Evolutionary conservation across 2,888 invertebrate genomes (phyloP), one percentile per base, ranked within the genome.

Genomic region (Philonicus albiceps): DNA sequence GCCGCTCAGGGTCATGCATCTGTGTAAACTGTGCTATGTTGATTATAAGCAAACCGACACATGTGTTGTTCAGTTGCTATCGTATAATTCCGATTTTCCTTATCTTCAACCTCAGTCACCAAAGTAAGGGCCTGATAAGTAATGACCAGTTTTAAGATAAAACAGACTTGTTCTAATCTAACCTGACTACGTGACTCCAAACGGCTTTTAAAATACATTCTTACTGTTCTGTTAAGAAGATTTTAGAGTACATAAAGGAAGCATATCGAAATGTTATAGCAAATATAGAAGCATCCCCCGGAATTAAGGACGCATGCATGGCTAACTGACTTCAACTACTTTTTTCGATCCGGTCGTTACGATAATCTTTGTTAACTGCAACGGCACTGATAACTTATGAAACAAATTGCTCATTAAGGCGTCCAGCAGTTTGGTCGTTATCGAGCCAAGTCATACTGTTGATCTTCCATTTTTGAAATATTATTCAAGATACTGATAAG

Each of bases 391-490:
- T 22, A 27, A 64, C 27, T 64, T 11, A 64, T 22, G 64, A 64
- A 64, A 64, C 64, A 64, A 22, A 64, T 27, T 64, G 2, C 27
- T 2, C 64, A 64, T 64, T 64, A 64, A 64, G 64, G 64, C 64
- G 27, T n/a, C 11, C 11, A 64, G 22, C 27, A 22, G 64, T 64
- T 22, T 64, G 8, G 37, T 13, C 13, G 80, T 80, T 80, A 80
- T 80, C 80, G 49, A 2, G 80, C 53, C 30, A 27, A 53, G 80
- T 80, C 80, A 80, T 53, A 27, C n/a, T 22, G 53, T 80, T 80
- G 80, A 80, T 80, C 80, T 80, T 40, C 22, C 49, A 80, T 30
- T 53, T 80, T 30, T 49, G 19, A 80, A 80, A 43, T 53, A 22
- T 64, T 64, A 64, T 64, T 64, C 64, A 16, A 53, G 80, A 53